phyloP scores from a whole-genome alignment of 2,113 vertebrate species.

The Hippocampus comes region DNA sequence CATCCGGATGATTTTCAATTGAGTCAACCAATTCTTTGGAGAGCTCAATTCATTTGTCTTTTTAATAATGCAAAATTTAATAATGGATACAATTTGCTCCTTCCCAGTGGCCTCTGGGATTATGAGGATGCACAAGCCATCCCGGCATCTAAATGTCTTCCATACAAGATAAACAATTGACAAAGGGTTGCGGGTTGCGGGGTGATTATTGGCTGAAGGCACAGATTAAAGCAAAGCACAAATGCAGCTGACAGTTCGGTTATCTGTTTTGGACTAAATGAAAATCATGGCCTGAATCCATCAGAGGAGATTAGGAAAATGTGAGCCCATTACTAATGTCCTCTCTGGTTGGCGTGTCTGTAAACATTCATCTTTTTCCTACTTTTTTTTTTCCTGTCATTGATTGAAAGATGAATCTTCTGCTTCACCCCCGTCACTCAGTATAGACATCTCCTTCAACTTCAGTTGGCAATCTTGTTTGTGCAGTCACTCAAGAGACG shows the following conservation, averaged over 20 bases:
- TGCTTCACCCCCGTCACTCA: constrained; percentile 65
- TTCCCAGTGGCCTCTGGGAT: constrained; percentile 71
- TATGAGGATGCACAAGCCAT: constrained; percentile 76
- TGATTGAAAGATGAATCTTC: constrained; percentile 66
- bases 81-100: constrained; percentile 81
- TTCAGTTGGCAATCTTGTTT: constrained; percentile 45
- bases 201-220: constrained; percentile 86
- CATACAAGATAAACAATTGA: constrained; percentile 79
- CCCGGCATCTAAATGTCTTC: constrained; percentile 75
- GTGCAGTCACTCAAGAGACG: constrained; percentile 29
- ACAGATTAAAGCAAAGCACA: constrained; percentile 87
- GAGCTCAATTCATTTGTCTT: constrained; percentile 81
- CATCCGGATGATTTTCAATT: constrained; percentile 50
- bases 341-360: constrained; percentile 67
- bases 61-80: constrained; percentile 80
- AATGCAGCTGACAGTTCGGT: constrained; percentile 85
- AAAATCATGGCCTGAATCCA: constrained; percentile 95
- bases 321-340: constrained; percentile 86
- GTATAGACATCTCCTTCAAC: constrained; percentile 37
- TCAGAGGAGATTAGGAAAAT: constrained; percentile 88
- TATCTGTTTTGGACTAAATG: constrained; percentile 91
- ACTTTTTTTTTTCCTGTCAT: constrained; percentile 46
- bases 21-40: constrained; percentile 75
- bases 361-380: constrained; percentile 41
- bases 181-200: constrained; percentile 72